Conservation (phyloP, 2,113 vertebrate species). For the Festucalex cinctus region DNA sequence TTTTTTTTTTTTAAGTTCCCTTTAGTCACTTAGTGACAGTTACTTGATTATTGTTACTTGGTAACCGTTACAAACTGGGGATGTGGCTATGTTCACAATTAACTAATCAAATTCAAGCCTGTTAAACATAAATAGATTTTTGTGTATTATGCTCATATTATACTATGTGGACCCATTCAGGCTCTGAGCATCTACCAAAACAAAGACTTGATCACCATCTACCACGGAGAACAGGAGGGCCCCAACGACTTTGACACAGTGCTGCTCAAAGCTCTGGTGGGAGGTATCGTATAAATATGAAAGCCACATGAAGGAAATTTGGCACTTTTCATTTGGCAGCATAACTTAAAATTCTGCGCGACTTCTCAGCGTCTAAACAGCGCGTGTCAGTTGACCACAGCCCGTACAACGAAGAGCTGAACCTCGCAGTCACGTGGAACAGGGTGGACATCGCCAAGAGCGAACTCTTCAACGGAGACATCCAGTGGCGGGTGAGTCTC, state of each 20-base stretch:
- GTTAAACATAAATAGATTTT: too few species aligned
- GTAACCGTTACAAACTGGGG: too few species aligned
- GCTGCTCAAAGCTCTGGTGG: constrained; percentile 80
- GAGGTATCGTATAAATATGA: constrained; percentile 71
- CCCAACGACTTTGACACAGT: constrained; percentile 86
- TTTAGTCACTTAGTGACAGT: too few species aligned
- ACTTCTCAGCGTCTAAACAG: constrained; percentile 68
- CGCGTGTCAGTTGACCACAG: constrained; percentile 57
- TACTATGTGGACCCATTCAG: constrained; percentile 47
- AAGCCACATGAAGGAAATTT: neutral
- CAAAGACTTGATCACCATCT: constrained; percentile 78
- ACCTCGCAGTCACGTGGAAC: constrained; percentile 87
- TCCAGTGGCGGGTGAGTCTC: constrained; percentile 79
- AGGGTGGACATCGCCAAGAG: constrained; percentile 87
- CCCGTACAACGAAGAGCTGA: constrained; percentile 83
- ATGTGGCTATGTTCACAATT: too few species aligned
- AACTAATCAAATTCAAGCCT: too few species aligned
- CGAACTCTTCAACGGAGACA: constrained; percentile 86
- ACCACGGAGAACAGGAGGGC: constrained; percentile 77
- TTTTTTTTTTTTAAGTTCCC: too few species aligned
- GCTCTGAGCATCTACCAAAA: constrained; percentile 78
- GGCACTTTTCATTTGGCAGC: neutral
- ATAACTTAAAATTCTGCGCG: neutral
- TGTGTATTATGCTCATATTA: too few species aligned
- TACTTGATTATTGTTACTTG: too few species aligned